Conservation (phyloP, 2,888 invertebrate species). For the Eudemis profundana region DNA sequence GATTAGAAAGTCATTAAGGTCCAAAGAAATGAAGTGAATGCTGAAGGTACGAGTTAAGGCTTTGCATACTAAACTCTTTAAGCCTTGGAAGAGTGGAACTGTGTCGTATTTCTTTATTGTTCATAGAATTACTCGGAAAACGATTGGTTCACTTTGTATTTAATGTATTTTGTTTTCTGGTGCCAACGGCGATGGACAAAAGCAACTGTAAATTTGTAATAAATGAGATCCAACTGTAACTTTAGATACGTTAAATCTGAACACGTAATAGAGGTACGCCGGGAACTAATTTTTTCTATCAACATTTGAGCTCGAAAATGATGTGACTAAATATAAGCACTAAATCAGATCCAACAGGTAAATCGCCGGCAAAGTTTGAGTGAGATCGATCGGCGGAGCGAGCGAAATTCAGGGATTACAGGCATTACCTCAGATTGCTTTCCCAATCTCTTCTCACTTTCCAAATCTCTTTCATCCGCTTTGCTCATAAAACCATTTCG, state of each 20-base stretch:
- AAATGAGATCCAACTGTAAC: too few species aligned
- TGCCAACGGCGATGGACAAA: too few species aligned
- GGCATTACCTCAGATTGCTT: conserved; percentile 14
- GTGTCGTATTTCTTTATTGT: conserved; percentile 11
- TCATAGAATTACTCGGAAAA: conserved; percentile 4
- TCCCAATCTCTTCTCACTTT: conserved; percentile 13
- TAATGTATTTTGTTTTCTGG: neutral
- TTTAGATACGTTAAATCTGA: too few species aligned
- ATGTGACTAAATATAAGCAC: neutral
- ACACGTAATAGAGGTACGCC: too few species aligned
- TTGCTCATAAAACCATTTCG: conserved; percentile 9
- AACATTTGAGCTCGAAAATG: too few species aligned
- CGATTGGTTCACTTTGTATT: conserved; percentile 1
- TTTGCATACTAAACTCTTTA: conserved; percentile 19
- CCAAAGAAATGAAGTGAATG: conserved; percentile 19
- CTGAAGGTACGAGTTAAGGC: conserved; percentile 5
- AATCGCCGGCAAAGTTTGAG: neutral
- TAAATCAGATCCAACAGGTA: neutral
- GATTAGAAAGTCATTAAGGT: conserved; percentile 20
- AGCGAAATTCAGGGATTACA: conserved; percentile 14
- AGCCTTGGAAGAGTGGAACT: neutral
- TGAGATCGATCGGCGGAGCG: neutral
- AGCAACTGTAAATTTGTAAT: too few species aligned
- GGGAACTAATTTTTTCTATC: too few species aligned
- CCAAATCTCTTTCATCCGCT: conserved; percentile 1